Conservation (phyloP, 64 coral and sea anemone genomes). For the Stichodactyla mertensii region DNA sequence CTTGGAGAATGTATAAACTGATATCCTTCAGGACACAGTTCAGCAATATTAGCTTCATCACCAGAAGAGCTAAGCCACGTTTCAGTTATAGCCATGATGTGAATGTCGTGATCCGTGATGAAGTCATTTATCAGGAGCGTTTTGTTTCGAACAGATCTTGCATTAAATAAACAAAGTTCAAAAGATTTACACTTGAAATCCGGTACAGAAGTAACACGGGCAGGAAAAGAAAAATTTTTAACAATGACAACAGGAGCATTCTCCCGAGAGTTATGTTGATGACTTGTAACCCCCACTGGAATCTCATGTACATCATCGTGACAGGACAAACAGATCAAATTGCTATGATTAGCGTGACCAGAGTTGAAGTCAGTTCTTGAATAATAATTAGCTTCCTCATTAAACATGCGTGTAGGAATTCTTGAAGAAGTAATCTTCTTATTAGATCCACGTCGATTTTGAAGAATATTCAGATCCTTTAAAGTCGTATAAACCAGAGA, state of each 20-base stretch:
- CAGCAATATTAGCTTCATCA: neutral
- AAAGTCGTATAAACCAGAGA: neutral
- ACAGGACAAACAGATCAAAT: neutral
- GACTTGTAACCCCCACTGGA: neutral
- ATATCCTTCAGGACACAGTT: neutral
- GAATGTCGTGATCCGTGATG: neutral
- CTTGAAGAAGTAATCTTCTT: neutral
- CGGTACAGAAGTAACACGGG: neutral
- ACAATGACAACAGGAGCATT: neutral
- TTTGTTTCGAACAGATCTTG: slow-evolving; percentile 12
- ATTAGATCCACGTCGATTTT: neutral
- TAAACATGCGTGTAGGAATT: neutral
- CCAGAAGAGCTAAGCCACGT: neutral
- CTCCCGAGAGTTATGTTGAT: neutral
- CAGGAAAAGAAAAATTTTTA: neutral
- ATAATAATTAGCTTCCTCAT: neutral
- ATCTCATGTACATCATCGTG: neutral
- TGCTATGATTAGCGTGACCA: neutral
- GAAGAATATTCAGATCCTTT: neutral
- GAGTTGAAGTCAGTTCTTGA: neutral
- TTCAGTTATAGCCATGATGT: slow-evolving; percentile 1
- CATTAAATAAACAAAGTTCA: neutral
- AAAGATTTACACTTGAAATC: neutral
- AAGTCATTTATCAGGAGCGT: neutral
- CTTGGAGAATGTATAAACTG: neutral